Conservation (phyloP, 2,888 invertebrate genomes). For the Allygus modestus region DNA sequence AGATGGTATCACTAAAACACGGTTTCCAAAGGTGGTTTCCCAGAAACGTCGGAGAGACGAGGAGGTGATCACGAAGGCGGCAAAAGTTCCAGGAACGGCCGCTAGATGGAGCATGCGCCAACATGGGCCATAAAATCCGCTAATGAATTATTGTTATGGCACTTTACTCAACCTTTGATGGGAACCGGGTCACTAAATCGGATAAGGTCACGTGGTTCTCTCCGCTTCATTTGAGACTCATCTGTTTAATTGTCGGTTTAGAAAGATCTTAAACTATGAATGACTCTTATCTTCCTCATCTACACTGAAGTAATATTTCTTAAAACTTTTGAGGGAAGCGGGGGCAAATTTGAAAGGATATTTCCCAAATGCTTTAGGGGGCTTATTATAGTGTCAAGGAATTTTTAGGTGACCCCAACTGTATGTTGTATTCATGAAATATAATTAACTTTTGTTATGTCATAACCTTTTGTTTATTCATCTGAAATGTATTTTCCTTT, state of each 20-base stretch:
- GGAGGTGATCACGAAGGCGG: background rate
- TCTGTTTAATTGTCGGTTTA: background rate
- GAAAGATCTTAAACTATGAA: background rate
- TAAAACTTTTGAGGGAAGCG: too few species aligned
- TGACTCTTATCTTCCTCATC: too few species aligned
- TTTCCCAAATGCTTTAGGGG: too few species aligned
- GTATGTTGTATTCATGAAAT: too few species aligned
- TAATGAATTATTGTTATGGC: constrained; percentile 9
- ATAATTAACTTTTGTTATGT: too few species aligned
- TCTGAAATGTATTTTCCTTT: too few species aligned
- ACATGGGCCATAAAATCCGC: constrained; percentile 13
- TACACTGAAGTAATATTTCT: too few species aligned
- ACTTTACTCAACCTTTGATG: constrained; percentile 17
- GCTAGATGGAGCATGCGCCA: constrained; percentile 3
- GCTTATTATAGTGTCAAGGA: too few species aligned
- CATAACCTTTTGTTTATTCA: too few species aligned
- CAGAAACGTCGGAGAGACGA: background rate
- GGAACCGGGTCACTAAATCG: background rate
- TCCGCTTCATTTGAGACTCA: background rate
- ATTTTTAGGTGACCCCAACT: too few species aligned
- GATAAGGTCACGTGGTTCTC: background rate
- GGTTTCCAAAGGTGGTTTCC: background rate
- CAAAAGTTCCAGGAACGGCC: constrained; percentile 1
- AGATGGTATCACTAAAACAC: too few species aligned
- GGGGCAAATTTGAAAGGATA: too few species aligned